Evolutionary conservation across 2,888 invertebrate genomes (phyloP), one percentile per base, ranked within the genome.

Genomic region (Actias luna): DNA sequence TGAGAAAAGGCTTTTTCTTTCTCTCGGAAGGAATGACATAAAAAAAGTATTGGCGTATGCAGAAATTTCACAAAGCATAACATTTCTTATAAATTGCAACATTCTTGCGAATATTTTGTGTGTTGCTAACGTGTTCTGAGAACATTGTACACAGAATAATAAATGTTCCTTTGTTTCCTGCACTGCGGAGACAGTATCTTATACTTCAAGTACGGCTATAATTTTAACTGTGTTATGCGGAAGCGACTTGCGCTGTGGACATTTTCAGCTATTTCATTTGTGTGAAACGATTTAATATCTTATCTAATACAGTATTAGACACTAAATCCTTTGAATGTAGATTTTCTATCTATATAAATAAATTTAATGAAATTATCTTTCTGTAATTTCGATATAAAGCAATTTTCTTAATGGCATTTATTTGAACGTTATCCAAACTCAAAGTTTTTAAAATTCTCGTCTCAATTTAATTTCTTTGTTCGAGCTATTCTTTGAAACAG

Each of bases 91-190:
- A 50, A 22, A 50, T 50, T 25, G 12, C 12, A 50, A 12, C 4
- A 50, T 25, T 8, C 12, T 50, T 50, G 10, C 46, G 25, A 50
- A 25, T 25, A 12, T 12, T 12, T 25, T 50, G 25, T 50, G 25
- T 50, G 8, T 18, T 50, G 10, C 46, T 50, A 22, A 46, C 22
- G 10, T 46, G 25, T 22, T 22, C 12, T 22, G 22, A 50, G 25
- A 50, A 50, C 46, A 50, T 50, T 50, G 46, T 50, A 50, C 46
- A 50, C 22, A 50, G 46, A 50, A 50, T 50, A 50, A 50, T 50
- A 50, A 50, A 50, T 50, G 22, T 25, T 50, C 22, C 25, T 50
- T 50, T 50, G 25, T 50, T 50, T 50, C 46, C 46, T 50, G 46
- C 25, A 50, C 46, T 50, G 46, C 46, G 25, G 46, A 25, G 46